A percentile compares a stretch with the other conserved stretches of the same genome.
phyloP scores from a whole-genome alignment of 2,797 vertebrate species.

The Acanthopagrus latus region DNA sequence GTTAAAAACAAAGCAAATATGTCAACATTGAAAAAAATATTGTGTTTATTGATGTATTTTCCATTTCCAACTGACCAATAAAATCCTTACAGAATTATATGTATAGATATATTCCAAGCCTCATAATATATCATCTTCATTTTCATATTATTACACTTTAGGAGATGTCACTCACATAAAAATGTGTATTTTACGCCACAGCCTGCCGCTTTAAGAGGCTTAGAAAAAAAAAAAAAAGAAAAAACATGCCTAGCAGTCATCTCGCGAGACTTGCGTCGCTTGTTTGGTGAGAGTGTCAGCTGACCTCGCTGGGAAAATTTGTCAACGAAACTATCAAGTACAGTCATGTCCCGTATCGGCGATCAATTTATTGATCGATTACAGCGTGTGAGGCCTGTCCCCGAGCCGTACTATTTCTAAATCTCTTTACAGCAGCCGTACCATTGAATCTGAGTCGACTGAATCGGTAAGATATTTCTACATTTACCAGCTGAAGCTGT shows the following conservation, averaged over 20 bases:
- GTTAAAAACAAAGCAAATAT: background rate
- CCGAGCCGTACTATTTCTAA: background rate
- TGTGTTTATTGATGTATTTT: constrained; percentile 7
- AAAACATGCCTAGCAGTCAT: background rate
- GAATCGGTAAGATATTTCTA: constrained; percentile 57
- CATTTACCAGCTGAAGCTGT: background rate
- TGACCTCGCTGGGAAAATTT: constrained; percentile 65
- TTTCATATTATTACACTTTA: background rate
- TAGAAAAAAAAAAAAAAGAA: too few relatives aligned
- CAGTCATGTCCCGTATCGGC: constrained; percentile 59
- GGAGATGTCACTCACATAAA: accelerated
- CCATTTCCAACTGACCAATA: constrained; percentile 1
- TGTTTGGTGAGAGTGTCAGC: constrained; percentile 63
- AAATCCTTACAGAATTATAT: background rate
- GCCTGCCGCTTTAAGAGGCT: background rate
- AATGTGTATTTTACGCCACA: background rate
- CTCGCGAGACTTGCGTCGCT: constrained; percentile 63
- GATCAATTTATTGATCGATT: constrained; percentile 37
- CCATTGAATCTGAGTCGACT: constrained; percentile 18
- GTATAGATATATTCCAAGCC: background rate
- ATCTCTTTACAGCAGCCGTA: background rate
- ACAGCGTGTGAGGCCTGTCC: background rate
- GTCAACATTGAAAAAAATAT: background rate
- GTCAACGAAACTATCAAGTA: constrained; percentile 50
- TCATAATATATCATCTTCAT: background rate